These are phyloP conservation scores for Deroplatys truncata DNA, from an alignment of 2,888 invertebrate species.

Conservation along the genomic window DNA sequence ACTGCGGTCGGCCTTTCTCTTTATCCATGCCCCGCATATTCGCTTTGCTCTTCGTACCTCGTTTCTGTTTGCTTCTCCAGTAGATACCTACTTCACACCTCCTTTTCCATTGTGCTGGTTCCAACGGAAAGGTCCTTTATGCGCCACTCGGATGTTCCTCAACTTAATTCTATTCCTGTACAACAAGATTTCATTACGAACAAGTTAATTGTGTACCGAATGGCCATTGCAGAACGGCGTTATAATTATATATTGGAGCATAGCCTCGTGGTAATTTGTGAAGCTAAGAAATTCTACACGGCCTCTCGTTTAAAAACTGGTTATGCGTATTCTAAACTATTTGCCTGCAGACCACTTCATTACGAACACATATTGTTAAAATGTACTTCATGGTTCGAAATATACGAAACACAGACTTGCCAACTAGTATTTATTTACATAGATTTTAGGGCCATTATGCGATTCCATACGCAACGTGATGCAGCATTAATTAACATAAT, in stretches of 20 bases:
- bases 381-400: too few species aligned
- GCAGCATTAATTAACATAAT: too few species aligned
- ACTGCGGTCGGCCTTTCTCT: neutral
- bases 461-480: too few species aligned
- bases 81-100: neutral
- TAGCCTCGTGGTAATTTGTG: neutral
- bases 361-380: too few species aligned
- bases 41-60: neutral
- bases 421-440: too few species aligned
- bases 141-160: neutral
- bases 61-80: neutral
- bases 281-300: too few species aligned
- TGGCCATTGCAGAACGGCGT: neutral
- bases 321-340: too few species aligned
- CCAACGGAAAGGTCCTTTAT: neutral
- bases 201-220: neutral
- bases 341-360: too few species aligned
- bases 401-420: too few species aligned
- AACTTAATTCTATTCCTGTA: neutral
- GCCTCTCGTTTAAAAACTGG: too few species aligned
- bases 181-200: neutral
- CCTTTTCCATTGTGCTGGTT: neutral
- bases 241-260: neutral
- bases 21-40: neutral
- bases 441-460: too few species aligned